Evolutionary conservation across 2,113 vertebrate genomes (phyloP), one percentile per base, ranked within the genome.

Genomic region (Tretioscincus oriximinensis): DNA sequence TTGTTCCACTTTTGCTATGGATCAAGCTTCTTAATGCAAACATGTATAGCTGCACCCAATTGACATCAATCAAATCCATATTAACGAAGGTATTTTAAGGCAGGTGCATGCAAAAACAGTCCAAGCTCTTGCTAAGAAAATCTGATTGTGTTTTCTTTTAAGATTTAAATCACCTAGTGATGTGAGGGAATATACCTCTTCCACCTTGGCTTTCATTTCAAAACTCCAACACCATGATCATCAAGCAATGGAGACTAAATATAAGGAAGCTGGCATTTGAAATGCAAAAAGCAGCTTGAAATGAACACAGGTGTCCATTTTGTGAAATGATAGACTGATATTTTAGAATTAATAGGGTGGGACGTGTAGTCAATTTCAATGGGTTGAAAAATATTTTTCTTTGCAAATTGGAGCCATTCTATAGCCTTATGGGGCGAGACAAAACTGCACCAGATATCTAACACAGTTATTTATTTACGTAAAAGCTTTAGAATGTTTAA

Each of bases 161-260:
- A 58, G 18, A 58, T 58, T 58, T 18, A 58, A 58, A 18, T 58
- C 54, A 58, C 70, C 0, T 51, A 73, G 47, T 54, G 47, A 84
- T 71, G 41, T 63, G 16, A 86, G 90, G 1, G 72, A 82, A 72
- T 18, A 35, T 3, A 21, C 6, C 35, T 77, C 67, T 64, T 14
- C 69, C 41, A 2, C 21, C 51, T 7, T 88, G 11, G 26, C 85
- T 70, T 73, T 0, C n/a, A 60, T 74, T 69, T 20, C 31, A 49
- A 35, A 35, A 64, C 65, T 24, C 67, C 1, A 21, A n/a, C 16
- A 78, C 16, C 0, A 80, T 76, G 64, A 65, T 65, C 35, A 20
- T 28, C 2, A 81, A 86, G 83, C 22, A 80, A 88, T 87, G 21
- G 76, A 83, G 81, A 79, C 29, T 51, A 65, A 31, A 71, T 65